Base-by-base conservation (phyloP, 2,797 vertebrate genomes). In the Anguilla obscura region DNA sequence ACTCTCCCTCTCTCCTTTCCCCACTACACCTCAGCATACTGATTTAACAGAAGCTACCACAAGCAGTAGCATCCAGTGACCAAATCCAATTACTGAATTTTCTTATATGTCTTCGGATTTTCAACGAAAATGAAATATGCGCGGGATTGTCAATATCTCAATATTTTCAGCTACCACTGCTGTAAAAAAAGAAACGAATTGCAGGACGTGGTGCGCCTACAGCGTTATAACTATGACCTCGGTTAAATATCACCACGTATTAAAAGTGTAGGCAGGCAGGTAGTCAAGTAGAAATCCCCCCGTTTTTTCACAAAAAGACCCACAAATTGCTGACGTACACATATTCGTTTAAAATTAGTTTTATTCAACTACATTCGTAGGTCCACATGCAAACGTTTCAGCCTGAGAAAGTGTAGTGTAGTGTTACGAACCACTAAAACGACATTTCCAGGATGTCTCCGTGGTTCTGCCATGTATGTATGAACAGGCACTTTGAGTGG, bases 21-120 rank as follows among this genome's bases (percentile, higher is more conserved):
- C 33, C 58, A 63, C 21, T 12, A 66, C 30, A 86, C 60, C 85
- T 66, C 85, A 48, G 60, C 36, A 45, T 56, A 56, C 60, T 54
- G 54, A 56, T n/a, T 58, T 33, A 54, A n/a, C 83, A 58, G 24
- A 83, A 85, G 36, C 45, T 21, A 50, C 79, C 79, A 50, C 79
- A 82, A 24, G 10, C 79, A 24, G 18, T 82, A 36, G 40, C 40
- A n/a, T 76, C 74, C 74, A 36, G 40, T 76, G 21, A 27, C 27
- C 21, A 71, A 71, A 71, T 71, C 69, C 69, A 71, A 71, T 33
- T 71, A 27, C 69, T 30, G 69, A 71, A 71, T 71, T 71, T 71
- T 27, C 69, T 71, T 71, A 71, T 9, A 33, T 71, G 69, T 30
- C n/a, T 27, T 71, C 10, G 33, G 12, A 36, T 76, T 40, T 76